Base-by-base conservation (phyloP, 64 coral and sea anemone genomes). In the Platygyra sinensis region DNA sequence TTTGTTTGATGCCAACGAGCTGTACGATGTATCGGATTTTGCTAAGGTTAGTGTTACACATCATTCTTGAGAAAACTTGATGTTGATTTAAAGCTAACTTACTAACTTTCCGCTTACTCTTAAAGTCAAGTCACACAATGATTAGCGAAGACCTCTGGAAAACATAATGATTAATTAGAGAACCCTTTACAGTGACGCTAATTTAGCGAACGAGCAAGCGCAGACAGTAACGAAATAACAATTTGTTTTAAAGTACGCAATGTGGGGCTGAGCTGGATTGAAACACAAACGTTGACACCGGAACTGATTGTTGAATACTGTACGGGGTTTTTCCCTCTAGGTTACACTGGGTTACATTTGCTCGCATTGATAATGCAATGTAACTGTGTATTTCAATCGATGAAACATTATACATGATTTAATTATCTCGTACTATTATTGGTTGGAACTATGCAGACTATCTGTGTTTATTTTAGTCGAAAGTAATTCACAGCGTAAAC, bases 11-110 rank as follows among this genome's bases (percentile, higher is more conserved):
- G 94, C 91, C 12, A 90, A 81, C 46, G 97, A 95, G 60, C 74
- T 99, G 18, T 99, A 88, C 73, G 97, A 99, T 78, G 97, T 99
- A 28, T 99, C 97, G 22, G 97, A 99, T 52, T 99, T 99, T 61
- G 94, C 84, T 5, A 99, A 99, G 94, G 97, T 99, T 91, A 62
- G 55, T 57, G 24, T 19, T 65, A 18, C 18, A 65, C 42, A 46
- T 46, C 42, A 46, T 46, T 46, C 42, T 46, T 46, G 42, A 46
- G 42, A 6, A 46, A 46, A 8, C 42, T 46, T 46, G 42, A 46
- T 65, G 62, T 65, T n/a, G 20, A 65, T n/a, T 69, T 69, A 27
- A 28, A 24, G 24, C 22, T 69, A 11, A 25, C 9, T 16, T 12
- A 14, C 15, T 24, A 69, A 29, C 10, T 25, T 69, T 69, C 5